Conservation (phyloP, 1,140 invertebrate genomes). For the Cataglyphis hispanica region DNA sequence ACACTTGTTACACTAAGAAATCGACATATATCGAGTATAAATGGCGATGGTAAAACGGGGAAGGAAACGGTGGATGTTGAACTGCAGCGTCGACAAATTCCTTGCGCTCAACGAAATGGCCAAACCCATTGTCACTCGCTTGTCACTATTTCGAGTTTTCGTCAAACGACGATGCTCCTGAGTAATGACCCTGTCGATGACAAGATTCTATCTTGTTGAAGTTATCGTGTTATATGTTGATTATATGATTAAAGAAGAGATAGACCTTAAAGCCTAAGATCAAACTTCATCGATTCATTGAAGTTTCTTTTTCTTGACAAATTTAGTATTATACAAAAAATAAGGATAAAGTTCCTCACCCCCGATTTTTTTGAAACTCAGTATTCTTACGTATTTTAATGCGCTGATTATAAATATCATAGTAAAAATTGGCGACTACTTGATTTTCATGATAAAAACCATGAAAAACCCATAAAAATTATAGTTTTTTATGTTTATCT, state of each 20-base stretch:
- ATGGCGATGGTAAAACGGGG: conserved; percentile 57
- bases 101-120: conserved; percentile 82
- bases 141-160: conserved; percentile 80
- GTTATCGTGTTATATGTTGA: conserved; percentile 45
- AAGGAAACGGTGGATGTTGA: conserved; percentile 74
- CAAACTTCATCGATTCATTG: neutral
- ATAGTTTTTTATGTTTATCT: too few relatives aligned
- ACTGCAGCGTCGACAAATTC: conserved; percentile 84
- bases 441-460: too few relatives aligned
- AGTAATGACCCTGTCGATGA: conserved; percentile 7
- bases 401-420: too few relatives aligned
- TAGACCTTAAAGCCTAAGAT: conserved; percentile 71
- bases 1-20: conserved; percentile 61
- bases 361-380: too few relatives aligned
- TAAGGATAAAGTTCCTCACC: too few relatives aligned
- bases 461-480: too few relatives aligned
- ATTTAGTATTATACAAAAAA: too few relatives aligned
- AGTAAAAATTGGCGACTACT: too few relatives aligned
- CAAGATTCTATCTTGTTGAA: conserved; percentile 66
- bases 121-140: conserved; percentile 78
- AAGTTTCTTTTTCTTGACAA: too few relatives aligned
- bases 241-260: conserved; percentile 68
- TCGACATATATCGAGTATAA: conserved; percentile 64
- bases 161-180: neutral
- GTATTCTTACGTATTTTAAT: too few relatives aligned